Evolutionary conservation across 2,888 invertebrate species (phyloP).

Genomic region (Pammene aurita): DNA sequence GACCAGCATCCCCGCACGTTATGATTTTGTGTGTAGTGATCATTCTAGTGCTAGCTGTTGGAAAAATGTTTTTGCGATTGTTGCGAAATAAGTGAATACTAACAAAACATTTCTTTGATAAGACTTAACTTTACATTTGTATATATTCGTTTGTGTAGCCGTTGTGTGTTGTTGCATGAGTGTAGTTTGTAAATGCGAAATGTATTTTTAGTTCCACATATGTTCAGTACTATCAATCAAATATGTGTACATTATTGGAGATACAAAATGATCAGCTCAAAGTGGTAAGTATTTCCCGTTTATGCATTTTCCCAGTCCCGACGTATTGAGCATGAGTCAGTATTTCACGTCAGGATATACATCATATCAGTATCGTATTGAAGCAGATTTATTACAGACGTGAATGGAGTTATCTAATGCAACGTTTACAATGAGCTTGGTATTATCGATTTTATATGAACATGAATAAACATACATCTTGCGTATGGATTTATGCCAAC

Average conservation of each 20-base stretch:
- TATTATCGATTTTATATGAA: slow-evolving; percentile 37
- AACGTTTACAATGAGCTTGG: slow-evolving; percentile 29
- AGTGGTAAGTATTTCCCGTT: slow-evolving; percentile 34
- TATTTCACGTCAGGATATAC: slow-evolving; percentile 37
- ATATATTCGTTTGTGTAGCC: slow-evolving; percentile 39
- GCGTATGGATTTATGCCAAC: slow-evolving; percentile 30
- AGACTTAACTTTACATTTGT: slow-evolving; percentile 42
- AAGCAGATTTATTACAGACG: slow-evolving; percentile 41
- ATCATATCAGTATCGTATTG: slow-evolving; percentile 37
- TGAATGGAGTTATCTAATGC: slow-evolving; percentile 33
- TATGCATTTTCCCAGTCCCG: slow-evolving; percentile 24
- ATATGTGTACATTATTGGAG: slow-evolving; percentile 26
- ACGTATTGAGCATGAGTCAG: slow-evolving; percentile 38
- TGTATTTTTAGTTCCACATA: slow-evolving; percentile 25
- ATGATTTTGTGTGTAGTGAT: slow-evolving; percentile 79
- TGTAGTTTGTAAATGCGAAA: slow-evolving; percentile 47
- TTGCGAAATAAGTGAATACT: slow-evolving; percentile 64
- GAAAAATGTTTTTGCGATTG: slow-evolving; percentile 70
- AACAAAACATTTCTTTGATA: slow-evolving; percentile 50
- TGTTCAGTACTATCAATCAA: slow-evolving; percentile 20
- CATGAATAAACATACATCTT: slow-evolving; percentile 19
- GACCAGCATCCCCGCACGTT: slow-evolving; percentile 76
- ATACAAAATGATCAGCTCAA: slow-evolving; percentile 11
- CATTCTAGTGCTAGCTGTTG: slow-evolving; percentile 73
- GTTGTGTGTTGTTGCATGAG: slow-evolving; percentile 65